Evolutionary conservation across 2,888 invertebrate genomes (phyloP).

Genomic region (Nymphalis c-album): DNA sequence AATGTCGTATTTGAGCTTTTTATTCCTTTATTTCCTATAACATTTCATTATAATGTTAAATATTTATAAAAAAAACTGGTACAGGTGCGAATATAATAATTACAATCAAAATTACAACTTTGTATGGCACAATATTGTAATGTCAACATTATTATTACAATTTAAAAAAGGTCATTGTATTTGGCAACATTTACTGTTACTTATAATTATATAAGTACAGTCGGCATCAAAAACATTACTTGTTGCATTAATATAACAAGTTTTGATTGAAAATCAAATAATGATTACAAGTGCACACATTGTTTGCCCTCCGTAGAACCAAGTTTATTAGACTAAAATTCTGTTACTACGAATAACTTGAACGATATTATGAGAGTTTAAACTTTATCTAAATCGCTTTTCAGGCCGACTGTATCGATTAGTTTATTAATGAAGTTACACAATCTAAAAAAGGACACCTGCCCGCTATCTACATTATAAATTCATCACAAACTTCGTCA

Average conservation of each 20-base stretch:
- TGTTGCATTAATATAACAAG: too few relatives aligned
- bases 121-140: conserved; percentile 11
- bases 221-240: neutral
- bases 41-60: too few relatives aligned
- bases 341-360: neutral
- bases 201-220: neutral
- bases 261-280: too few relatives aligned
- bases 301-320: neutral
- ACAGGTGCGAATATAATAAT: neutral
- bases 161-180: too few relatives aligned
- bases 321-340: neutral
- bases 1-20: too few relatives aligned
- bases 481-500: conserved; percentile 4
- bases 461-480: neutral
- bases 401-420: neutral
- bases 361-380: neutral
- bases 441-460: neutral
- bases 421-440: neutral
- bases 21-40: too few relatives aligned
- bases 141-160: conserved; percentile 3
- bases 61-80: neutral
- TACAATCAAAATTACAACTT: conserved; percentile 3
- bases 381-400: neutral
- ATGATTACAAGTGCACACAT: too few relatives aligned
- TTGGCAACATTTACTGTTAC: neutral